These are phyloP conservation scores for Pampus argenteus DNA, from an alignment of 2,797 vertebrate genomes.

Conservation along the genomic window DNA sequence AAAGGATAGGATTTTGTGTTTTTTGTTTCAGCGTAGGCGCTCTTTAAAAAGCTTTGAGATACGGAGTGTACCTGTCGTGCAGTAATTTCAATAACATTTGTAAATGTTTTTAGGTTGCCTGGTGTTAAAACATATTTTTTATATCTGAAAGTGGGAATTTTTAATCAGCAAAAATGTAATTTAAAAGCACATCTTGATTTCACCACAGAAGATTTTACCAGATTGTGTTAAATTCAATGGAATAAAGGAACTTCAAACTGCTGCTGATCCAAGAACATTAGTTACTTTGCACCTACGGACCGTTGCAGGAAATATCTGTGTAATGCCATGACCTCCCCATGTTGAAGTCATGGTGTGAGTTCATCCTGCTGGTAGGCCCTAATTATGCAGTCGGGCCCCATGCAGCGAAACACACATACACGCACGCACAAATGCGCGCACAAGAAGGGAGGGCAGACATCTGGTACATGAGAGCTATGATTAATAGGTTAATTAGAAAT, in stretches of 20 bases:
- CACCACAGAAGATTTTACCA: neutral
- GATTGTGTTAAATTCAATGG: slow-evolving; percentile 8
- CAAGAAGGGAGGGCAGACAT: slow-evolving; percentile 69
- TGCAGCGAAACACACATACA: slow-evolving; percentile 51
- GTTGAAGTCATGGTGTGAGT: slow-evolving; percentile 56
- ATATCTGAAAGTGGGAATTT: no score
- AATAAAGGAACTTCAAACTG: neutral
- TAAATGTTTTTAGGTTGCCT: no score
- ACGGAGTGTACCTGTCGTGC: no score
- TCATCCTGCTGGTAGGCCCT: slow-evolving; percentile 60
- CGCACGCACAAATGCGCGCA: slow-evolving; percentile 22
- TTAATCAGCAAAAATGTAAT: no score
- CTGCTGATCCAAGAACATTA: slow-evolving; percentile 1
- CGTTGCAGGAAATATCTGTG: slow-evolving; percentile 30
- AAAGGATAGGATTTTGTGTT: no score
- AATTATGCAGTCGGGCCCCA: slow-evolving; percentile 68
- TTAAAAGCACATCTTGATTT: neutral
- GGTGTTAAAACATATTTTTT: no score
- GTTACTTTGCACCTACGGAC: slow-evolving; percentile 12
- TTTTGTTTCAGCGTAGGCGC: no score
- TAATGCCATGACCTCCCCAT: slow-evolving; percentile 59
- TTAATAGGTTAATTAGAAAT: slow-evolving; percentile 83
- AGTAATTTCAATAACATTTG: no score
- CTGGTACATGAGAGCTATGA: slow-evolving; percentile 79
- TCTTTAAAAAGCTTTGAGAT: no score